Conservation (phyloP, 2,888 invertebrate genomes). For the Drosophila parthenogenetica region DNA sequence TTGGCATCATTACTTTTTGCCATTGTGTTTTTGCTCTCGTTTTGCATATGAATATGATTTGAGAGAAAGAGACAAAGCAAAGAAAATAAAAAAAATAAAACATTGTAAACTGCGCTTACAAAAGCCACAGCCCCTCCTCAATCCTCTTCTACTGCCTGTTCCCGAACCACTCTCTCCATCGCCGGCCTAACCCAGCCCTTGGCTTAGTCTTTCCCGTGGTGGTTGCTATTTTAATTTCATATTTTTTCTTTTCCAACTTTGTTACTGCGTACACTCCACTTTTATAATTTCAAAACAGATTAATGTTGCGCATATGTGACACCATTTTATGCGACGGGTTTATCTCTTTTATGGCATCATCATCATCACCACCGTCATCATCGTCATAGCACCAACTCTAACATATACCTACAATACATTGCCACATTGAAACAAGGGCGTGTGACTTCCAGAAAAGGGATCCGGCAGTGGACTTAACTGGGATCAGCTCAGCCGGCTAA, state of each 20-base stretch:
- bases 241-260: conserved; percentile 33
- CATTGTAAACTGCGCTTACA: conserved; percentile 77
- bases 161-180: neutral
- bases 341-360: conserved; percentile 82
- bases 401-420: neutral
- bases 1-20: conserved; percentile 79
- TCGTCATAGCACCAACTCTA: neutral
- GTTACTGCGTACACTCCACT: conserved; percentile 66
- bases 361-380: conserved; percentile 35
- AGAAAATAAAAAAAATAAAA: conserved; percentile 18
- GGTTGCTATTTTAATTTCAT: conserved; percentile 80
- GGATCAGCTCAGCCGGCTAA: conserved; percentile 60
- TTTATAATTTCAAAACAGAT: conserved; percentile 83
- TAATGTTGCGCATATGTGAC: conserved; percentile 83
- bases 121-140: conserved; percentile 58
- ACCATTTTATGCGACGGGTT: conserved; percentile 81
- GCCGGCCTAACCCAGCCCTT: conserved; percentile 16
- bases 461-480: conserved; percentile 55
- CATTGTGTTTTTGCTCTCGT: conserved; percentile 64
- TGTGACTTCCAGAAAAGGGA: conserved; percentile 38
- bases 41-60: conserved; percentile 81
- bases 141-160: conserved; percentile 2
- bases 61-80: conserved; percentile 35
- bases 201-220: conserved; percentile 46
- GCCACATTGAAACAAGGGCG: conserved; percentile 4